Evolutionary conservation across 2,888 invertebrate species (phyloP), one percentile per base, ranked within the genome.

Genomic region (Lobophora halterata): DNA sequence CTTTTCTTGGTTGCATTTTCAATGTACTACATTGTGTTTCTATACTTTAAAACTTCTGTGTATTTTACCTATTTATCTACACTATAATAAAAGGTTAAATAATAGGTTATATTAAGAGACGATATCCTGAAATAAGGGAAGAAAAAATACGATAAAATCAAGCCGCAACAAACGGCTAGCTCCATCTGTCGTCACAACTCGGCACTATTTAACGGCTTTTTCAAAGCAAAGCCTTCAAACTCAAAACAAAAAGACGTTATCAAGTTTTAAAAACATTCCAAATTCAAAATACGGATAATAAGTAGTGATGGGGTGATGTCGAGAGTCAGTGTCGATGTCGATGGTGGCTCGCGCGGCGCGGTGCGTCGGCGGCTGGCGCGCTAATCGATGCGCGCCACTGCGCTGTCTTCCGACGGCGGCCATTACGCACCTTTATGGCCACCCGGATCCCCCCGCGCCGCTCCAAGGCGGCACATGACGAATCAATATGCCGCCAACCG

Each of bases 401-500:
- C 91, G 90, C 89, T 89, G 88, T 89, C 90, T 91, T 90, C 90
- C 90, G 88, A 86, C 85, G 79, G 86, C 89, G 89, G 88, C 91
- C 90, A 91, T 92, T 92, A 92, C 92, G 92, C 92, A 92, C 91
- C 91, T 91, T 91, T 91, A 91, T 91, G 90, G 91, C 88, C 82
- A 77, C 77, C 80, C 74, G 63, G 65, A 64, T 68, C 66, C 69
- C 67, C 65, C 66, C 65, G 65, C 67, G 62, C 74, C 71, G 71
- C 76, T 74, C 76, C 68, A 81, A 81, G 81, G 81, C 83, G 81
- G 81, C 83, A 82, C 82, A 85, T 87, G 86, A 86, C 87, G 85
- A 87, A 87, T 87, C 87, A 87, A 87, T 87, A 87, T 87, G 87
- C 86, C 82, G 79, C 79, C 80, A 76, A 86, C 85, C 82, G 79